Evolutionary conservation across 2,113 vertebrate genomes (phyloP).

Genomic region (Balaeniceps rex): DNA sequence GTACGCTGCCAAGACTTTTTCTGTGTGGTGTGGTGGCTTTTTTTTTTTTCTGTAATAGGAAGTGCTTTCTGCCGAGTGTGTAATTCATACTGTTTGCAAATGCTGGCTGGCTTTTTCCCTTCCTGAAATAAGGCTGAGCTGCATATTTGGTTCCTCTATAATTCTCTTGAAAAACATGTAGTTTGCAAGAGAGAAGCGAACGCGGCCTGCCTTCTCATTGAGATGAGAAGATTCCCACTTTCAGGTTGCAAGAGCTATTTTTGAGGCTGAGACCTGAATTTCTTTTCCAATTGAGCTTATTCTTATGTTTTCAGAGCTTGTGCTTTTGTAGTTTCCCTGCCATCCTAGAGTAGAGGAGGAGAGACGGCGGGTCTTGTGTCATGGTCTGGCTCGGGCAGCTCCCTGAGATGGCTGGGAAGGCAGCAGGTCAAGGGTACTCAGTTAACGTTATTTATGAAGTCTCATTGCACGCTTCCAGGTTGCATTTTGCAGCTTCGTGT

Average conservation of each 20-base stretch:
- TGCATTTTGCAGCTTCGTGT: background rate
- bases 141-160: background rate
- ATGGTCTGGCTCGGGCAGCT: background rate
- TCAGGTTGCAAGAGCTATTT: background rate
- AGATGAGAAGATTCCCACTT: background rate
- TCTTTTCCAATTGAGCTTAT: background rate
- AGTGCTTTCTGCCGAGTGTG: slow-evolving; percentile 34
- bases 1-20: background rate
- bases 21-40: background rate
- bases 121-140: background rate
- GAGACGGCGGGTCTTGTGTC: accelerated
- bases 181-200: background rate
- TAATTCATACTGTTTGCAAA: background rate
- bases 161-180: background rate
- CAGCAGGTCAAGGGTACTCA: background rate
- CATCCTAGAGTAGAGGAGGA: background rate
- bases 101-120: background rate
- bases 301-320: background rate
- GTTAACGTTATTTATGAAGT: background rate
- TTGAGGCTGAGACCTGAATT: background rate
- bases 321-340: background rate
- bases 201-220: accelerated
- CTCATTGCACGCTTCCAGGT: background rate
- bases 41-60: background rate
- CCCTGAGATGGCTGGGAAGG: background rate